Evolutionary conservation across 2,888 invertebrate species (phyloP).

Genomic region (Mythimna ferrago): DNA sequence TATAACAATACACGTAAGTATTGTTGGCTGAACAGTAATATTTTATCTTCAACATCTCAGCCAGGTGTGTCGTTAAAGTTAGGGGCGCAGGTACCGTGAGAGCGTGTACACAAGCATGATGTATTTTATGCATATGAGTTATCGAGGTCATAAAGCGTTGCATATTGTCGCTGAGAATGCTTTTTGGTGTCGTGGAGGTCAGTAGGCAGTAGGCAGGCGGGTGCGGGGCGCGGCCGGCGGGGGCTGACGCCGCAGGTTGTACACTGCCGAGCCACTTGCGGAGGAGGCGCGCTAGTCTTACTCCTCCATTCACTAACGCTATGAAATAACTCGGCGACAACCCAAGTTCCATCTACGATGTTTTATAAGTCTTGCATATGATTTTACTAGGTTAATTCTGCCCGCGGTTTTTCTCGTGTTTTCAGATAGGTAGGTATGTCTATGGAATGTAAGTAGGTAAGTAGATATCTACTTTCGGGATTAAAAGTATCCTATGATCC

Average conservation of each 20-base stretch:
- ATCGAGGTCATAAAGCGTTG: slow-evolving; percentile 78
- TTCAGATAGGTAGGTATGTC: neutral
- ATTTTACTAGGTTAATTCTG: neutral
- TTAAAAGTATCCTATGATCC: neutral
- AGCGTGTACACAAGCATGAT: slow-evolving; percentile 57
- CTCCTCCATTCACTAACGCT: slow-evolving; percentile 61
- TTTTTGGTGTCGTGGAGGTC: slow-evolving; percentile 76
- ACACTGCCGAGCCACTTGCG: slow-evolving; percentile 51
- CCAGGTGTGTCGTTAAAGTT: slow-evolving; percentile 40
- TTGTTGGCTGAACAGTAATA: slow-evolving; percentile 11
- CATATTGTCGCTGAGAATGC: slow-evolving; percentile 75
- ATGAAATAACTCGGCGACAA: slow-evolving; percentile 11
- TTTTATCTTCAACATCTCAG: slow-evolving; percentile 6
- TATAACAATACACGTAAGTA: too few species aligned
- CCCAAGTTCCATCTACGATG: neutral
- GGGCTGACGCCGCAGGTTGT: slow-evolving; percentile 65
- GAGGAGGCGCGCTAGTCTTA: slow-evolving; percentile 57
- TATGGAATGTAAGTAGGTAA: neutral
- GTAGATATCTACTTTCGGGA: neutral
- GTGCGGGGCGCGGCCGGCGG: slow-evolving; percentile 60
- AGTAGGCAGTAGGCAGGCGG: slow-evolving; percentile 68
- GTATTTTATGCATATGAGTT: slow-evolving; percentile 68
- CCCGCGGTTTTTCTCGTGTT: neutral
- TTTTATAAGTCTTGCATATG: slow-evolving; percentile 8
- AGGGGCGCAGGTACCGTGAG: slow-evolving; percentile 52